phyloP scores from a whole-genome alignment of 2,113 vertebrate species.

The Halichoerus grypus region DNA sequence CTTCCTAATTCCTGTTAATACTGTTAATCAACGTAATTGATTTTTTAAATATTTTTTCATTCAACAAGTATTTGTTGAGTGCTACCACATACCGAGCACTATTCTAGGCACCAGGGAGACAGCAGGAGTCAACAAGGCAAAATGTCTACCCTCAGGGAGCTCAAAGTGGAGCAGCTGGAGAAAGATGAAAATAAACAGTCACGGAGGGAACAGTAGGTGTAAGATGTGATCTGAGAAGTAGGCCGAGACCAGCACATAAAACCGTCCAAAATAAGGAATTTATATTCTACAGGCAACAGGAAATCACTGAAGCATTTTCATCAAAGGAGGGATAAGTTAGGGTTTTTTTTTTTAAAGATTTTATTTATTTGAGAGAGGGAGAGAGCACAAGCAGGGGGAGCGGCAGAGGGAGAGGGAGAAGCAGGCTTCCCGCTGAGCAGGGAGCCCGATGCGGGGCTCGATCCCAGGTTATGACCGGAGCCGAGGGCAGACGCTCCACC shows the following conservation, averaged over 20 bases:
- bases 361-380: background rate
- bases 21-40: background rate
- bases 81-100: background rate
- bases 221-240: background rate
- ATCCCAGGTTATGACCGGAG: background rate
- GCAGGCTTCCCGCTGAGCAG: background rate
- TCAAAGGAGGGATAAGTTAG: background rate
- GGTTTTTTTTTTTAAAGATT: background rate
- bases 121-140: background rate
- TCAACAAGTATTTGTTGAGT: background rate
- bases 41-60: background rate
- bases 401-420: background rate
- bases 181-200: background rate
- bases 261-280: background rate
- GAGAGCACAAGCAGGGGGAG: background rate
- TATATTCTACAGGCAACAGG: background rate
- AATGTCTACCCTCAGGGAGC: background rate
- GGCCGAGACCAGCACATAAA: background rate
- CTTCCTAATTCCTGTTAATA: background rate
- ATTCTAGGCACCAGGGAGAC: background rate
- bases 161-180: background rate
- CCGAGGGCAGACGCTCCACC: background rate
- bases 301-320: background rate
- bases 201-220: background rate
- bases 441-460: background rate